Evolutionary conservation across 2,113 vertebrate species (phyloP).

Genomic region (Rostratula benghalensis): DNA sequence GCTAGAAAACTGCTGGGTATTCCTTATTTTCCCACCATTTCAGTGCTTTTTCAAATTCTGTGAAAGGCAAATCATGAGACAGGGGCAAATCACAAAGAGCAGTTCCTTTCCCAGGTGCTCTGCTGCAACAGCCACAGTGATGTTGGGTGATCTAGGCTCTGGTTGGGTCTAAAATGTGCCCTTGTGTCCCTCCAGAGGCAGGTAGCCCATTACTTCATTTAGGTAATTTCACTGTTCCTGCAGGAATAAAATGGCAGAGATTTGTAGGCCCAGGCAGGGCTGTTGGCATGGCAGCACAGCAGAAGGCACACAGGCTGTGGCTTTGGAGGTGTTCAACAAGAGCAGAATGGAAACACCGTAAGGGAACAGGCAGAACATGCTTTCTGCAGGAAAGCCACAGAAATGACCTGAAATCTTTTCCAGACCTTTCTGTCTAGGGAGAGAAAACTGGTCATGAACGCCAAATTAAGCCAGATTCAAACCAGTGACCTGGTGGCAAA

Average conservation of each 20-base stretch:
- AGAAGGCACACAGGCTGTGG: background rate
- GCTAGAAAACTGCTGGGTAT: background rate
- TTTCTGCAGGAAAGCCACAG: background rate
- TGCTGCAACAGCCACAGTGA: background rate
- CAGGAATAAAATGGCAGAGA: background rate
- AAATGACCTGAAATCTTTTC: background rate
- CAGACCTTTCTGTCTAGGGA: background rate
- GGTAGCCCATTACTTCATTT: fast-evolving
- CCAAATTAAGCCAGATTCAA: background rate
- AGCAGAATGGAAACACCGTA: background rate
- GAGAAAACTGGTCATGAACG: background rate
- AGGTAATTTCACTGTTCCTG: background rate
- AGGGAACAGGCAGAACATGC: background rate
- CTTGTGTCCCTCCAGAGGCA: background rate
- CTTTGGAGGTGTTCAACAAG: background rate
- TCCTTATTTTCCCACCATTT: background rate
- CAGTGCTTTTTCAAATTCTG: background rate
- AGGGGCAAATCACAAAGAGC: background rate
- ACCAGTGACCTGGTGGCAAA: constrained; percentile 9
- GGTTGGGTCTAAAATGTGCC: background rate
- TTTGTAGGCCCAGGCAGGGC: background rate
- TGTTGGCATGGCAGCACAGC: background rate
- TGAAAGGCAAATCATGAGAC: background rate
- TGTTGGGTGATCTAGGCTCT: background rate
- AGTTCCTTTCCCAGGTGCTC: background rate